These are phyloP conservation scores for Geococcyx californianus DNA, from an alignment of 2,113 vertebrate genomes.

Conservation along the genomic window DNA sequence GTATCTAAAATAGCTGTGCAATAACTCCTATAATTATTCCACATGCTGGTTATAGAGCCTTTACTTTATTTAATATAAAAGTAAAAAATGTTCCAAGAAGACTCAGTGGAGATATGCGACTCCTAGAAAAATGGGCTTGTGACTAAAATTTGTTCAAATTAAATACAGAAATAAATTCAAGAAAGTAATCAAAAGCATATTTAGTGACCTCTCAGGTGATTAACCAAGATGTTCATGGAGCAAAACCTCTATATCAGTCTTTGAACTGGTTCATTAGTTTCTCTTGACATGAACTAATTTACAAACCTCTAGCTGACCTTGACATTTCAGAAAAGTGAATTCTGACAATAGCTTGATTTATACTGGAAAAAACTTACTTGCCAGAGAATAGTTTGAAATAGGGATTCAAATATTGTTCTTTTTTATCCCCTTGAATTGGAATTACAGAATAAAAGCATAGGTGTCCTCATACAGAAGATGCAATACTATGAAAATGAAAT, in stretches of 20 bases:
- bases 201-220: conserved; percentile 3
- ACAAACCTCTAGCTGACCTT: conserved; percentile 24
- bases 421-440: rapidly evolving
- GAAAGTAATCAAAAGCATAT: background rate
- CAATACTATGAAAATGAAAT: background rate
- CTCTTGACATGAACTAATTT: conserved; percentile 23
- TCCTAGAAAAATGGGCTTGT: background rate
- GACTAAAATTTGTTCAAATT: background rate
- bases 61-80: background rate
- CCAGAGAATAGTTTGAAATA: background rate
- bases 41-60: background rate
- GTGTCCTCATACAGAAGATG: background rate
- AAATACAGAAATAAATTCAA: background rate
- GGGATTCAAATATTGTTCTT: background rate
- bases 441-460: background rate
- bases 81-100: background rate
- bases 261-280: conserved; percentile 22
- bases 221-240: background rate
- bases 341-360: background rate
- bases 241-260: background rate
- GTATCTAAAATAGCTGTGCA: background rate
- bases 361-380: background rate
- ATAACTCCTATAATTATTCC: background rate
- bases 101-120: background rate
- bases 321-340: conserved; percentile 16